Conservation (phyloP, 2,888 invertebrate species). For the Hypomecis punctinalis region DNA sequence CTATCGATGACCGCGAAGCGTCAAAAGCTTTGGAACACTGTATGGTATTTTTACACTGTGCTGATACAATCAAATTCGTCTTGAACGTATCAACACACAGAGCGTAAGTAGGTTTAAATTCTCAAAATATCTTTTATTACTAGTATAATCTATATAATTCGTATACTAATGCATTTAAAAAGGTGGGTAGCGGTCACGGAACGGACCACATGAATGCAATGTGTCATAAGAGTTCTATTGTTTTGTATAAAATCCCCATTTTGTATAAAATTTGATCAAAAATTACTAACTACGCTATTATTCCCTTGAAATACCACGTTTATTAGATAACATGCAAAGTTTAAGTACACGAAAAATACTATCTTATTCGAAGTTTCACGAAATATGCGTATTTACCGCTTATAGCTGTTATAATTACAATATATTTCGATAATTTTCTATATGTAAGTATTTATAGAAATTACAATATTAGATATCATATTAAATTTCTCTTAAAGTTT, state of each 20-base stretch:
- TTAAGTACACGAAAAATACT: conserved; percentile 8
- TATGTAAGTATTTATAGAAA: neutral
- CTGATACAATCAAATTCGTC: conserved; percentile 1
- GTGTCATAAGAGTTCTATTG: conserved; percentile 6
- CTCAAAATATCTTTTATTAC: conserved; percentile 10
- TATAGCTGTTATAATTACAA: neutral
- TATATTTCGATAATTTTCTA: no score
- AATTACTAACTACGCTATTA: conserved; percentile 4
- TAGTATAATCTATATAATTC: conserved; percentile 13
- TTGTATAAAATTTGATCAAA: conserved; percentile 5
- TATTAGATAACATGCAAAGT: neutral
- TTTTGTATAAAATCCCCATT: conserved; percentile 2
- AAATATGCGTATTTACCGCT: conserved; percentile 1
- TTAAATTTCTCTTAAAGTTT: no score
- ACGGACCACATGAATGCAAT: conserved; percentile 1
- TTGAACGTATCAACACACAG: conserved; percentile 9
- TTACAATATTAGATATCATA: neutral
- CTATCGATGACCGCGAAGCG: no score
- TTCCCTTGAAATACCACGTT: conserved; percentile 1
- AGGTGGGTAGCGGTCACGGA: conserved; percentile 16
- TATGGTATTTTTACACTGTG: no score
- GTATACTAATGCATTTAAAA: conserved; percentile 29
- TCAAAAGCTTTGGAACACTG: no score
- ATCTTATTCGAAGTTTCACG: conserved; percentile 3
- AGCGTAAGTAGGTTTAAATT: conserved; percentile 12